Evolutionary conservation across 1,140 invertebrate genomes (phyloP).

Genomic region (Harlomillsia oculata): DNA sequence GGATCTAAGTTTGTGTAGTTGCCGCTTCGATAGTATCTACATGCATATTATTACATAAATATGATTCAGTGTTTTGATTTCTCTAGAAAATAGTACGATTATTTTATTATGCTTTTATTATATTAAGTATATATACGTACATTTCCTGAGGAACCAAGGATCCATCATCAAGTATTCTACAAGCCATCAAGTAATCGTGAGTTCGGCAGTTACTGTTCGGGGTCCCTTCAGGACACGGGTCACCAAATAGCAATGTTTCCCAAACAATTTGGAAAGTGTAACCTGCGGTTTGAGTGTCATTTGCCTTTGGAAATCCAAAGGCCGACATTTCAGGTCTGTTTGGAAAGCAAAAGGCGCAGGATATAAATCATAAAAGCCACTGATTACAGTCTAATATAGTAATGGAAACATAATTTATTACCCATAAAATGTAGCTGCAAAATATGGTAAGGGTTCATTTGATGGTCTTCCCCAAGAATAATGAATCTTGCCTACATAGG

Average conservation of each 20-base stretch:
- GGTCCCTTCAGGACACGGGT: not conserved
- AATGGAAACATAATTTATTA: too few species aligned
- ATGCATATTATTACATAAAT: too few species aligned
- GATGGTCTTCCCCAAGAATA: not conserved
- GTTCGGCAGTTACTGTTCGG: not conserved
- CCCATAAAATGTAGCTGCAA: constrained; percentile 11
- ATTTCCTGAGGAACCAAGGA: not conserved
- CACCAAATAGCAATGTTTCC: not conserved
- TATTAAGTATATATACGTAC: not conserved
- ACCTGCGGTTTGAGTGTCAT: constrained; percentile 3
- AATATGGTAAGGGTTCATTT: constrained; percentile 1
- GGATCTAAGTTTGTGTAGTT: not conserved
- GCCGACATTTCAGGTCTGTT: constrained; percentile 13
- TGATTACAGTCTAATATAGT: too few species aligned
- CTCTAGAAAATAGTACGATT: not conserved
- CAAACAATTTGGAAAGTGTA: constrained; percentile 7
- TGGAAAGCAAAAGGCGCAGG: too few species aligned
- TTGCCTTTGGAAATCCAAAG: constrained; percentile 14
- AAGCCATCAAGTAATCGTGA: not conserved
- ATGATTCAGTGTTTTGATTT: not conserved
- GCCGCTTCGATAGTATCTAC: too few species aligned
- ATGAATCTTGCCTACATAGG: not conserved
- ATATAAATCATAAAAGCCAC: too few species aligned
- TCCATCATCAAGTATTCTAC: not conserved
- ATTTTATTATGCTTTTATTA: not conserved